Evolutionary conservation across 2,888 invertebrate genomes (phyloP).

Genomic region (Alloplasta piceator): DNA sequence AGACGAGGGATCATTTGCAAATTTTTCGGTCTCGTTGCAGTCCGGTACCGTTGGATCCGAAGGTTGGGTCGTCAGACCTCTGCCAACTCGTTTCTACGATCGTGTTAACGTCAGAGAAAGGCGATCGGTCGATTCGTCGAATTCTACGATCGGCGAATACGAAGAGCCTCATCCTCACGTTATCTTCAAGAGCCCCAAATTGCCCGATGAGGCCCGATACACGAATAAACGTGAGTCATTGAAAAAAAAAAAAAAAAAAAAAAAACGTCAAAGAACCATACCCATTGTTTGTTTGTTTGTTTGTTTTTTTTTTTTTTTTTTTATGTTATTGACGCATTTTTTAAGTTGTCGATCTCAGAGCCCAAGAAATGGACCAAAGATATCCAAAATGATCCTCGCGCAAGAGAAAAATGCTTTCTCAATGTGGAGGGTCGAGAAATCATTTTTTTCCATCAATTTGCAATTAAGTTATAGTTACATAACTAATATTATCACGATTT

Average conservation of each 20-base stretch:
- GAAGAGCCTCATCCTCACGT: slow-evolving; percentile 53
- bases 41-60: slow-evolving; percentile 44
- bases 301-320: too few relatives aligned
- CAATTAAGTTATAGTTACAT: too few relatives aligned
- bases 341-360: too few relatives aligned
- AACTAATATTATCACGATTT: too few relatives aligned
- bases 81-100: slow-evolving; percentile 52
- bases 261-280: too few relatives aligned
- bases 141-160: neutral
- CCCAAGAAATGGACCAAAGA: too few relatives aligned
- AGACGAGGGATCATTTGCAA: neutral
- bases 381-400: too few relatives aligned
- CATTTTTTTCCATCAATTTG: too few relatives aligned
- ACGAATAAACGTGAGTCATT: slow-evolving; percentile 27
- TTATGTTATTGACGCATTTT: neutral
- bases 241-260: neutral
- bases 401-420: too few relatives aligned
- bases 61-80: slow-evolving; percentile 46
- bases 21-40: slow-evolving; percentile 16
- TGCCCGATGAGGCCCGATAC: neutral
- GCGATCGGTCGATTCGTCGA: slow-evolving; percentile 10
- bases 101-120: neutral
- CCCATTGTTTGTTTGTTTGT: neutral
- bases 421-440: too few relatives aligned
- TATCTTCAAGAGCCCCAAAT: slow-evolving; percentile 44